These are phyloP conservation scores for Scelioninae gen. 1 DNA, from an alignment of 2,888 invertebrate species.

Conservation along the genomic window DNA sequence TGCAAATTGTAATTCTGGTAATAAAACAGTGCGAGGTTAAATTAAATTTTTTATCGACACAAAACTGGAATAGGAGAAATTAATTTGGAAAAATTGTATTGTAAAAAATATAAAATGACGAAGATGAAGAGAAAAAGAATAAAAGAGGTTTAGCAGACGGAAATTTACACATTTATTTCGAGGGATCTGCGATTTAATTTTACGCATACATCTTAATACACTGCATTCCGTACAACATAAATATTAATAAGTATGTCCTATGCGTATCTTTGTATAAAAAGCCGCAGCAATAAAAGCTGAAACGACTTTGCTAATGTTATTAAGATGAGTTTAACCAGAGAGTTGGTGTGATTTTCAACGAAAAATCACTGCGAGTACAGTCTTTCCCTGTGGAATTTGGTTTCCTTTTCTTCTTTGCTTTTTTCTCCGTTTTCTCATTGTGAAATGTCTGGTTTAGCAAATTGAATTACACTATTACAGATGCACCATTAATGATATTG, in stretches of 20 bases:
- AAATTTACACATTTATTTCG: slow-evolving; percentile 58
- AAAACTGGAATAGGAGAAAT: slow-evolving; percentile 12
- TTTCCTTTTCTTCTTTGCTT: slow-evolving; percentile 1
- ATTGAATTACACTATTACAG: slow-evolving; percentile 75
- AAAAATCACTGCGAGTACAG: slow-evolving; percentile 77
- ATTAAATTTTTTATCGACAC: slow-evolving; percentile 3
- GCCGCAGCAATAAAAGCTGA: slow-evolving; percentile 78
- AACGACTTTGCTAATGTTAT: slow-evolving; percentile 82
- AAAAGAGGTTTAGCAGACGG: slow-evolving; percentile 1
- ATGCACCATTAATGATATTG: slow-evolving; percentile 74
- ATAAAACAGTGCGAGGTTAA: not conserved
- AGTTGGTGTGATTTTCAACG: slow-evolving; percentile 77
- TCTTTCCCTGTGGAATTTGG: slow-evolving; percentile 75
- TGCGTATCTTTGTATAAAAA: slow-evolving; percentile 65
- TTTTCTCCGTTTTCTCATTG: slow-evolving; percentile 47
- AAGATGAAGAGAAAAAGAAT: slow-evolving; percentile 7
- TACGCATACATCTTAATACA: slow-evolving; percentile 56
- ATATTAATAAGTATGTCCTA: slow-evolving; percentile 69
- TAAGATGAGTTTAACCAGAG: slow-evolving; percentile 79
- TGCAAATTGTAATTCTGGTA: not conserved
- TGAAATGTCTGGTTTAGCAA: slow-evolving; percentile 71
- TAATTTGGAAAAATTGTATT: slow-evolving; percentile 20
- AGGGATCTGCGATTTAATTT: slow-evolving; percentile 49
- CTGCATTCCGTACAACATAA: slow-evolving; percentile 69
- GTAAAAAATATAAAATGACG: not conserved